Percentiles rank a stretch among this genome's conserved stretches.
Conservation (phyloP, 2,113 vertebrate genomes). For the Eudorcas thomsonii region DNA sequence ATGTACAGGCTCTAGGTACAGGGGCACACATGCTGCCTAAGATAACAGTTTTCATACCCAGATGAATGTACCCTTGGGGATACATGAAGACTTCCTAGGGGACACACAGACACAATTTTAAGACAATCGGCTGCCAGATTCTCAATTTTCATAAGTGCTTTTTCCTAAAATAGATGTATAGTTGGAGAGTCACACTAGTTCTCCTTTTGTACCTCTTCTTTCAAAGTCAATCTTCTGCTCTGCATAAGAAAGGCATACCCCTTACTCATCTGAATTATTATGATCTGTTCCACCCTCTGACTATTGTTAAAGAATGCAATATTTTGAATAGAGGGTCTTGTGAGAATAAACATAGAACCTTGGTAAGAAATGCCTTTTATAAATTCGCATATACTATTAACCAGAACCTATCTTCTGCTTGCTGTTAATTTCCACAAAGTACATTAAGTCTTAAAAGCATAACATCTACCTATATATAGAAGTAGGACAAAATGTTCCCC, state of each 20-base stretch:
- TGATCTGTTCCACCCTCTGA: neutral
- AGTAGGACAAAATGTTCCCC: neutral
- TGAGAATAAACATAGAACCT: neutral
- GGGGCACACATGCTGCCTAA: neutral
- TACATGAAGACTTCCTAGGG: neutral
- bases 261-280: neutral
- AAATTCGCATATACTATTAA: neutral
- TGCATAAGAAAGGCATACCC: neutral
- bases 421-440: constrained; percentile 29
- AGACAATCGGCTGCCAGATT: neutral
- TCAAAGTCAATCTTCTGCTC: neutral
- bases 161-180: constrained; percentile 13
- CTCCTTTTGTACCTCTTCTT: neutral
- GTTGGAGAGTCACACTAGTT: neutral
- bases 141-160: neutral
- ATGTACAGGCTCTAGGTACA: neutral
- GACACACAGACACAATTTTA: neutral
- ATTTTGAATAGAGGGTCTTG: neutral
- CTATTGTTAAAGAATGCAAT: neutral
- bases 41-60: neutral
- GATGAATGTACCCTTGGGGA: neutral
- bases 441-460: constrained; percentile 25
- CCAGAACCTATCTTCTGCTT: neutral
- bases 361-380: neutral
- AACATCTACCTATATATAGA: neutral